Evolutionary conservation across 1,140 invertebrate genomes (phyloP), one percentile per base, ranked within the genome.

Genomic region (Magallana gigas): DNA sequence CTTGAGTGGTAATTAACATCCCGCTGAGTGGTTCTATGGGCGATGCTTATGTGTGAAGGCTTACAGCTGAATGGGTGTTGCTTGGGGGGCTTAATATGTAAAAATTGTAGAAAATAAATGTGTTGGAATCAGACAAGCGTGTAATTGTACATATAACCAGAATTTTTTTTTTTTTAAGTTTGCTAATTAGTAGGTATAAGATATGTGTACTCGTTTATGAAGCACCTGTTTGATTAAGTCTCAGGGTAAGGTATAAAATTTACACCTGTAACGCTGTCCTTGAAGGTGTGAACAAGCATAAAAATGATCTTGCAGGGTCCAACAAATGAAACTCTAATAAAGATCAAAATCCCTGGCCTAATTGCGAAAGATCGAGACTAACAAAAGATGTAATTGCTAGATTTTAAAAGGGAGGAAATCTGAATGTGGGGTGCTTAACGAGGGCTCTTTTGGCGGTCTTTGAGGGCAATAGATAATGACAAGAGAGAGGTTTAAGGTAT

Each of bases 91-190:
- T 29, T 36, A 76, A 23, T 76, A 76, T 76, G 23, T 76, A 76
- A 76, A 29, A 76, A 48, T 48, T 76, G 68, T 76, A 76, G 68
- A 76, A 76, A 29, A 29, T 76, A 76, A 36, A 36, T 29, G 68
- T 76, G 68, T 36, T 29, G 68, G 36, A 76, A 76, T 76, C 68
- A 76, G 68, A 76, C 68, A 76, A 76, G 68, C 18, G 68, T 76
- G 18, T 29, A 76, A 76, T 76, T 76, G 68, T 76, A 18, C 68
- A 36, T 76, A 76, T 18, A 5, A 64, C 7, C 23, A 29, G 36
- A 29, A 29, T 23, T 23, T 23, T 23, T 23, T 23, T 23, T 23
- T 23, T 23, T 23, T 23, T 0, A 23, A 23, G 68, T 12, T 18
- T 23, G 23, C 68, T 29, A 14, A 76, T 23, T 29, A 48, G 36